These are phyloP conservation scores for Pogonus chalceus DNA, from an alignment of 1,140 invertebrate genomes.

Conservation along the genomic window DNA sequence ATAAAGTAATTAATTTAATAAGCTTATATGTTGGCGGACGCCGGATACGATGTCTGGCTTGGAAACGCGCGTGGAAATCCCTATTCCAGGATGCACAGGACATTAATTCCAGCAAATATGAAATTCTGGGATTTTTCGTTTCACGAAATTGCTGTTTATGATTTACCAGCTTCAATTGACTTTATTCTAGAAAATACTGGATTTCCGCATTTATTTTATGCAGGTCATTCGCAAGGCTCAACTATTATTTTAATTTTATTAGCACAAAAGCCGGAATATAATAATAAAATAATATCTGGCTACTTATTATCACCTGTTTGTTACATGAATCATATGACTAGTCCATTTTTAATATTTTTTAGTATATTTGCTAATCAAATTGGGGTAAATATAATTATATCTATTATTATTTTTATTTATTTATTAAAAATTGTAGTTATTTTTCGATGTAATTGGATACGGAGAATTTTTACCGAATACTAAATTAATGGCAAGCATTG, in stretches of 20 bases:
- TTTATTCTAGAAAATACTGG: slow-evolving; percentile 43
- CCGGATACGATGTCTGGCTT: slow-evolving; percentile 65
- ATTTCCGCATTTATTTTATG: slow-evolving; percentile 13
- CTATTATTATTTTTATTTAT: too few species aligned
- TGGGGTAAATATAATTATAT: background rate
- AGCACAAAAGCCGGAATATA: background rate
- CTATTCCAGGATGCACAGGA: slow-evolving; percentile 51
- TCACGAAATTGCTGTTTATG: slow-evolving; percentile 54
- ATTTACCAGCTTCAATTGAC: slow-evolving; percentile 52
- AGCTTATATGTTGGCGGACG: slow-evolving; percentile 26
- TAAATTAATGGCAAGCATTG: background rate
- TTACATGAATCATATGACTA: background rate
- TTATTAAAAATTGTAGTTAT: background rate
- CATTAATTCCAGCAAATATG: slow-evolving; percentile 33
- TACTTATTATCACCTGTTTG: background rate
- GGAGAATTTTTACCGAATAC: background rate
- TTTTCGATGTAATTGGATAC: background rate
- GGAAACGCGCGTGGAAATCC: slow-evolving; percentile 60
- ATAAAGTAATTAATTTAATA: background rate
- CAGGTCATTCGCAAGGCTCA: slow-evolving; percentile 1
- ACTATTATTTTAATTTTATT: background rate
- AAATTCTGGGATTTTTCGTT: slow-evolving; percentile 43
- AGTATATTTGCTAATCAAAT: background rate
- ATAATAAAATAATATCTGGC: background rate
- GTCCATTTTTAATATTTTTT: background rate